Evolutionary conservation across 2,113 vertebrate species (phyloP), one percentile per base, ranked within the genome.

Genomic region (Jaculus jaculus): DNA sequence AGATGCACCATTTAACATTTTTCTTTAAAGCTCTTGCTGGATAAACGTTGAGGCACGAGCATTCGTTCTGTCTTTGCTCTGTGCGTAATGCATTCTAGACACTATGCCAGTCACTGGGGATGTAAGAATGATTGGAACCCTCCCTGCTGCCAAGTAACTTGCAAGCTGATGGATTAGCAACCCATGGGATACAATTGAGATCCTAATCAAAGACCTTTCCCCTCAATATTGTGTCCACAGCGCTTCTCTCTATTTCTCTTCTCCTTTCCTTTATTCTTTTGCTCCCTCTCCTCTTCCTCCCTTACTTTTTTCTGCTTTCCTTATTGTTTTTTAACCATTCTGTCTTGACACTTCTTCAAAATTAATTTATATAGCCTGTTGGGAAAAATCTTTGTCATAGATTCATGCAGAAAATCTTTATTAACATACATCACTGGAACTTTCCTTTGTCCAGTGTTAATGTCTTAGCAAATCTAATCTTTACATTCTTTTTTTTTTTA

Each of bases 181-280:
- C 13, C 73, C 3, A 1, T 58, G n/a, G 30, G 90, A 17, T 26
- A 77, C 13, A 51, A 8, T 65, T 87, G 58, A 79, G 89, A 63
- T 34, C 60, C 73, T 79, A 77, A 77, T 72, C 26, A 71, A 83
- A 79, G 17, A 30, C 39, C 34, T 83, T 72, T 42, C 2, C 18
- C 9, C 20, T 74, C n/a, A n/a, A 17, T 28, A 93, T 39, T 96
- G 20, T 77, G 58, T 79, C 87, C 24, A 71, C 80, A 96, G 39
- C 54, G 7, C 34, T n/a, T 73, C 3, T 58, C 28, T 39, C 18
- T 18, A 47, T 39, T 69, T n/a, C 23, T 17, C 42, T 54, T 6
- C n/a, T 6, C 34, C 66, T 9, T 65, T 24, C 1, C 42, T n/a
- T 37, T 37, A 18, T 12, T 34, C n/a, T 28, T 9, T 83, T 13